Evolutionary conservation across 2,797 vertebrate species (phyloP).

Genomic region (Enteromius paludinosus): DNA sequence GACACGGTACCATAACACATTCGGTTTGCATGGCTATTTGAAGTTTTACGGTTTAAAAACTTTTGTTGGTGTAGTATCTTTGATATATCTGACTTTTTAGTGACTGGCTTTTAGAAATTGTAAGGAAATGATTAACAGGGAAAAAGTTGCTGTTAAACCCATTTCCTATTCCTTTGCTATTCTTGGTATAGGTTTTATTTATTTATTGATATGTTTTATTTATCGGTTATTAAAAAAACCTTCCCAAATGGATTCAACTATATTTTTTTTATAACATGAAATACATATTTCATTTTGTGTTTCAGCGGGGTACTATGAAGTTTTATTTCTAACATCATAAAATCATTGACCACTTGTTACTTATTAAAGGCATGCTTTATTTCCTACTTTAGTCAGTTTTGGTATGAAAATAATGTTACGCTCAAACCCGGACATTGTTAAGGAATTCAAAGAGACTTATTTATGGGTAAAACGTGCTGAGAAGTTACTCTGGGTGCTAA

Average conservation of each 20-base stretch:
- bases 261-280: neutral
- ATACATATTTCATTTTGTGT: neutral
- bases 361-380: constrained; percentile 13
- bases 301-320: neutral
- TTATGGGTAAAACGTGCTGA: constrained; percentile 15
- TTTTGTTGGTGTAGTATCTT: neutral
- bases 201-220: neutral
- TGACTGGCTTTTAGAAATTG: neutral
- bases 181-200: neutral
- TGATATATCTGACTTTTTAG: neutral
- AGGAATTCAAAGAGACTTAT: constrained; percentile 27
- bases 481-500: constrained; percentile 21
- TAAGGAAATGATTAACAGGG: neutral
- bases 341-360: neutral
- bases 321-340: neutral
- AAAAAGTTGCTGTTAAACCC: neutral
- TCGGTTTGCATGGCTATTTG: neutral
- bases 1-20: neutral
- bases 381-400: neutral
- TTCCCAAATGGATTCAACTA: neutral
- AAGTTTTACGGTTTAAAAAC: constrained; percentile 7
- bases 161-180: neutral
- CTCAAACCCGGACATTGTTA: neutral
- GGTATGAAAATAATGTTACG: neutral
- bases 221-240: neutral